Base-by-base conservation (phyloP, 2,888 invertebrate genomes). In the Harpagoxenus sublaevis region DNA sequence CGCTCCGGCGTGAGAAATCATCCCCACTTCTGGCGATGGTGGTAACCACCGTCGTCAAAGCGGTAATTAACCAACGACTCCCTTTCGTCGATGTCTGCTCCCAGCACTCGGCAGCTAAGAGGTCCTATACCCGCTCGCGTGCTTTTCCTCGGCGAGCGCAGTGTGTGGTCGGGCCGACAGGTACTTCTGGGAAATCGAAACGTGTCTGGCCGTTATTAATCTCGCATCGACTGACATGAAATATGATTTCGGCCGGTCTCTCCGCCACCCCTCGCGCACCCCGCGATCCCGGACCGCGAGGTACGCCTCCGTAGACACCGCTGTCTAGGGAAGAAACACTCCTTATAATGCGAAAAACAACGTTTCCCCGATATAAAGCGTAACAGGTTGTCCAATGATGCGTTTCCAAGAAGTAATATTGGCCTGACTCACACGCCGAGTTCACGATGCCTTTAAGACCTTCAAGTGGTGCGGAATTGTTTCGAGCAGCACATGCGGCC, bases 1-100 rank as follows among this genome's bases (percentile, higher is more conserved):
- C 92, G 89, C 91, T 92, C 86, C 82, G 78, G 88, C 91, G 87
- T 92, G 92, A 94, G 94, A 93, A 93, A 94, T 92, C 93, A 92
- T 91, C 91, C 91, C 91, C 88, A 92, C 90, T 86, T 78, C 66
- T 74, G 77, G 84, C 31, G 57, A 15, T 79, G 85, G 77, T 84
- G 88, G 83, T 86, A 86, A 87, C 88, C 84, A 83, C 79, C 82
- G 84, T 73, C 86, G 86, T 85, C 86, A 82, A 28, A 42, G 62
- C 45, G 83, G 83, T 89, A 91, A 91, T 91, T 90, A 91, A 91
- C 88, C 86, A 88, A 71, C 85, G 84, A 45, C 81, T 71, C 62
- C 39, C 82, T 77, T 78, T 87, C 55, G 39, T 84, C 83, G 70
- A 55, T 78, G 78, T 78, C 82, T 88, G 85, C 83, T 86, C 74